Conservation (phyloP, 35 echinoderm and acorn worm species). For the Amphiura filiformis region DNA sequence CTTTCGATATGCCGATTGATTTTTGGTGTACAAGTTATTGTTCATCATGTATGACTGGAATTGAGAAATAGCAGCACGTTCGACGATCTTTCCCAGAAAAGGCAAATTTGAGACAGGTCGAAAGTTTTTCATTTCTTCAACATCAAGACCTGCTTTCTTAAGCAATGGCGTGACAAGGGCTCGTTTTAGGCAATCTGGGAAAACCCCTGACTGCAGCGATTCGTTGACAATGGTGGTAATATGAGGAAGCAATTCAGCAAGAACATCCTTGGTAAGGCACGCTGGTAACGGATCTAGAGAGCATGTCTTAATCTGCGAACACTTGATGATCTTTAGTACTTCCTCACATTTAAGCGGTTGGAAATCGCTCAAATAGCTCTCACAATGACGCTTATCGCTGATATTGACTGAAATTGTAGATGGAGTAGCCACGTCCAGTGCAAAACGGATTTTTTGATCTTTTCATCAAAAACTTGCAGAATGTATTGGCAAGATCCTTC, state of each 20-base stretch:
- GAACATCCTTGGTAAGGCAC: constrained; percentile 16
- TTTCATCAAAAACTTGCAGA: neutral
- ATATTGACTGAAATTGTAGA: neutral
- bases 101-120: constrained; percentile 29
- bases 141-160: constrained; percentile 32
- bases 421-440: neutral
- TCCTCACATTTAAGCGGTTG: neutral
- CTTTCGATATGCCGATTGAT: constrained; percentile 26
- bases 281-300: constrained; percentile 48
- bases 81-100: constrained; percentile 15
- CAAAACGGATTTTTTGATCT: neutral
- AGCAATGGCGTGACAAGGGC: constrained; percentile 42
- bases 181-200: constrained; percentile 24
- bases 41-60: neutral
- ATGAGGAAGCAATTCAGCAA: neutral
- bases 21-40: neutral
- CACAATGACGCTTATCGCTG: neutral
- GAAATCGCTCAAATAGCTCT: neutral
- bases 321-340: constrained; percentile 17
- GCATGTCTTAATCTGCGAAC: constrained; percentile 36
- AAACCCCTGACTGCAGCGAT: constrained; percentile 31
- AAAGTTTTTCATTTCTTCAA: neutral
- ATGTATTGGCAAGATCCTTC: constrained; percentile 6
- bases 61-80: constrained; percentile 19
- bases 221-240: constrained; percentile 56